Evolutionary conservation across 2,888 invertebrate genomes (phyloP), one percentile per base, ranked within the genome.

Genomic region (Rapana venosa): DNA sequence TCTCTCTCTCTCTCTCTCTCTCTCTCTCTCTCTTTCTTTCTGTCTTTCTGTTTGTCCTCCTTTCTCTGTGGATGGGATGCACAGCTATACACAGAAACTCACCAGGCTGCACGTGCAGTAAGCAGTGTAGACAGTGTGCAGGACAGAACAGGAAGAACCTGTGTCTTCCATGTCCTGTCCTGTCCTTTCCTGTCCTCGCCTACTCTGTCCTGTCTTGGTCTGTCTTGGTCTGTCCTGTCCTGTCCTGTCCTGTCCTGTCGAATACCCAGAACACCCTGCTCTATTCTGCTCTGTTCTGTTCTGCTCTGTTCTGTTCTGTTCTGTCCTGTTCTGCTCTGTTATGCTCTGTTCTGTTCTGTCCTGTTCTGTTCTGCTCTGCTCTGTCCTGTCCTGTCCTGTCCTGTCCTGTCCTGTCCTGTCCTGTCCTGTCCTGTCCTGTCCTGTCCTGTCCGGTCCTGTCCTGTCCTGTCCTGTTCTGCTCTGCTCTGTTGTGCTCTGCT

Each of bases 341-440:
- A 32, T 79, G 36, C 35, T 79, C 79, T 79, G 79, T 22, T 35
- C 79, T 79, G 79, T 20, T 79, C 79, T 79, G 79, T n/a, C 32
- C 79, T 79, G 47, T 8, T 47, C 47, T 47, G 47, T n/a, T 79
- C 35, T 79, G 79, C 79, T 35, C 5, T 79, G 79, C 35, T 79
- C 47, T 5, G 47, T 47, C 47, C 47, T 47, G 47, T 8, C 8
- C 47, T 47, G 47, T 47, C 8, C 74, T 74, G n/a, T 35, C 32
- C 79, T 79, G 79, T n/a, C 35, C 79, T 79, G 79, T 20, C 32
- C 35, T 79, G 79, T 17, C 35, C 35, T 79, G 35, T n/a, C 4
- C 35, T 79, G 79, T 35, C 35, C 79, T 79, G 79, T n/a, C 35
- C 79, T 79, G 79, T 4, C 32, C 1, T 35, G 79, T 15, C 35